These are phyloP conservation scores for Plecotus auritus DNA, from an alignment of 2,113 vertebrate genomes.

Conservation along the genomic window DNA sequence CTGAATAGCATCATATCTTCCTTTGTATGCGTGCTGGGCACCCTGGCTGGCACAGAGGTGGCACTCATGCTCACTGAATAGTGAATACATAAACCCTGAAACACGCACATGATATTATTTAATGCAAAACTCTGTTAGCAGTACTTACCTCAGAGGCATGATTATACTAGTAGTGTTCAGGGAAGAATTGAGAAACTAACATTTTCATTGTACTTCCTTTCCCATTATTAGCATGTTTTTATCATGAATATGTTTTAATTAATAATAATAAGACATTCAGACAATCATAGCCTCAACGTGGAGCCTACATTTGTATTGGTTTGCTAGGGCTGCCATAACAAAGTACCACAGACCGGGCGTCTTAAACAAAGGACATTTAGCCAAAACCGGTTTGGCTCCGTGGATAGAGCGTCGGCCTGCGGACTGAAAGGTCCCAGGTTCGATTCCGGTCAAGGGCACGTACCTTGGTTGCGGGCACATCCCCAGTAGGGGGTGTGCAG, in stretches of 20 bases:
- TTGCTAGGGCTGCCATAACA: not conserved
- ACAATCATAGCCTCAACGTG: not conserved
- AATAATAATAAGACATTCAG: not conserved
- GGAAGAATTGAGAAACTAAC: not conserved
- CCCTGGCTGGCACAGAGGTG: not conserved
- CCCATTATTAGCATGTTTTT: not conserved
- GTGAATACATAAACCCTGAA: not conserved
- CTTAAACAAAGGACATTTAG: not conserved
- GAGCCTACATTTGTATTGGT: not conserved
- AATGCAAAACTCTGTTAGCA: not conserved
- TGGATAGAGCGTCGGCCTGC: too few relatives aligned
- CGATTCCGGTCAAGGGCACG: too few relatives aligned
- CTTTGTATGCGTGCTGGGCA: not conserved
- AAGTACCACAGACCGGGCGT: not conserved
- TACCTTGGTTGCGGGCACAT: too few relatives aligned
- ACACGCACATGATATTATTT: not conserved
- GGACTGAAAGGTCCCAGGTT: too few relatives aligned
- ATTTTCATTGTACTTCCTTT: not conserved
- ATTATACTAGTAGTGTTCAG: not conserved
- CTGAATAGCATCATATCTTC: not conserved
- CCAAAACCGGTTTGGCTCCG: too few relatives aligned
- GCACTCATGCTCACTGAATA: not conserved
- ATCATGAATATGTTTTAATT: not conserved
- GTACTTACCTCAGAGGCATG: not conserved
- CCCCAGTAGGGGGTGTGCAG: too few relatives aligned